These are phyloP conservation scores for Cydia strobilella DNA, from an alignment of 1,140 invertebrate genomes.

Conservation along the genomic window DNA sequence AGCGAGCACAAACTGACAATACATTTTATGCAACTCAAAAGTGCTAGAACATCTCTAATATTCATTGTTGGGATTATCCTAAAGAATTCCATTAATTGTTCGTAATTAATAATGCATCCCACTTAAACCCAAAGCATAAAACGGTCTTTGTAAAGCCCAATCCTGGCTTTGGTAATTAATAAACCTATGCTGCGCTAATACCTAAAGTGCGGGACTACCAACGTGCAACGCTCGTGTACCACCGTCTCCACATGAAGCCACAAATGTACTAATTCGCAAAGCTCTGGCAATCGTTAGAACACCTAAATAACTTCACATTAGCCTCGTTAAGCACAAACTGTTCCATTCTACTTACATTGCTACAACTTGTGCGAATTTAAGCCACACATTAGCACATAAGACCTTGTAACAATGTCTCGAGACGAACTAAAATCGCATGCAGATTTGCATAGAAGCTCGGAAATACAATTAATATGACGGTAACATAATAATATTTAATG, in stretches of 20 bases:
- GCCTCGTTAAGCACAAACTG: conserved; percentile 18
- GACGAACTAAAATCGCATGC: neutral
- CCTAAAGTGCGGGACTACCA: neutral
- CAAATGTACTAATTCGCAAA: no score
- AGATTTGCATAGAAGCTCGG: no score
- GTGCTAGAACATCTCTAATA: neutral
- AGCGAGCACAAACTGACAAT: no score
- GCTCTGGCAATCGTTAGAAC: neutral
- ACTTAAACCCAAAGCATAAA: neutral
- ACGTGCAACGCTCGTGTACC: neutral
- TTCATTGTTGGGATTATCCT: no score
- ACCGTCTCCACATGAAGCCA: neutral
- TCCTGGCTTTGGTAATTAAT: conserved; percentile 5
- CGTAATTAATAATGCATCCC: conserved; percentile 5
- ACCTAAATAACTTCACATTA: conserved; percentile 23
- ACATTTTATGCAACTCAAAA: neutral
- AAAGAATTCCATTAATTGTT: neutral
- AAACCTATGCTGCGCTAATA: conserved; percentile 8
- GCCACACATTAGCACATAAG: conserved; percentile 14
- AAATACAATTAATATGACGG: no score
- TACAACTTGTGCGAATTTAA: neutral
- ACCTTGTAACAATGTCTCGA: neutral
- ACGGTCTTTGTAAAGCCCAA: conserved; percentile 11
- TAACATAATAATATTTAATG: no score
- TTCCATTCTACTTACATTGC: conserved; percentile 7